A percentile compares a stretch with the other conserved stretches of the same genome.
Evolutionary conservation across 1,140 invertebrate species (phyloP).

Genomic region (Zaprionus inermis): DNA sequence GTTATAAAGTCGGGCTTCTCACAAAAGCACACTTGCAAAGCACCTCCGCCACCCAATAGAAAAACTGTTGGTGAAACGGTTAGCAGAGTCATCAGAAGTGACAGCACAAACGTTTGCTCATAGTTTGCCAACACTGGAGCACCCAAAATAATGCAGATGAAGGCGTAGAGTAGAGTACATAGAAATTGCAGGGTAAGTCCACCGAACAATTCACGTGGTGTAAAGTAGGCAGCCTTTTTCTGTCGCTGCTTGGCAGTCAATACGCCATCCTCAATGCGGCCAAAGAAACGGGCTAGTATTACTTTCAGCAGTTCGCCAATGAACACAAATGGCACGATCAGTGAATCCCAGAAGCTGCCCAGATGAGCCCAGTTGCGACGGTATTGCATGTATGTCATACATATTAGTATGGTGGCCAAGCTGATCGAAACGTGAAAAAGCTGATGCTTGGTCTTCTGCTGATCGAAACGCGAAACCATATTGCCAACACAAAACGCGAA

Average conservation of each 20-base stretch:
- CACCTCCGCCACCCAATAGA: slow-evolving; percentile 74
- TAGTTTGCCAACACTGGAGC: slow-evolving; percentile 80
- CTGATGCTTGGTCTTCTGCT: slow-evolving; percentile 81
- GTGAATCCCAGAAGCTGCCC: slow-evolving; percentile 80
- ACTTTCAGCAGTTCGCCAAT: slow-evolving; percentile 76
- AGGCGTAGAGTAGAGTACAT: slow-evolving; percentile 75
- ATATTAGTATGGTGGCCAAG: slow-evolving; percentile 74
- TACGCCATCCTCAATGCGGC: slow-evolving; percentile 62
- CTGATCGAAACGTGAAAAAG: slow-evolving; percentile 81
- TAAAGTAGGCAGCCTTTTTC: slow-evolving; percentile 72
- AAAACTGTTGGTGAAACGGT: slow-evolving; percentile 81
- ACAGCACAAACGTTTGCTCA: slow-evolving; percentile 81
- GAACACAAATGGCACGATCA: slow-evolving; percentile 82
- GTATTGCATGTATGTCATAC: slow-evolving; percentile 82
- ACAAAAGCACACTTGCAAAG: slow-evolving; percentile 78
- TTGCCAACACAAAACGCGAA: slow-evolving; percentile 21
- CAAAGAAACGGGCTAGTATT: slow-evolving; percentile 72
- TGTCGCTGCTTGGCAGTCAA: slow-evolving; percentile 71
- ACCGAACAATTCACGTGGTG: slow-evolving; percentile 64
- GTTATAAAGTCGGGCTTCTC: slow-evolving; percentile 80
- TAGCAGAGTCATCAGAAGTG: slow-evolving; percentile 72
- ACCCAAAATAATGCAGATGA: slow-evolving; percentile 82
- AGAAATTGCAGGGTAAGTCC: slow-evolving; percentile 76
- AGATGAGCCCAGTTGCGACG: slow-evolving; percentile 75
- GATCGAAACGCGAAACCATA: slow-evolving; percentile 79